Conservation (phyloP, 2,113 vertebrate species). For the Nicator chloris region DNA sequence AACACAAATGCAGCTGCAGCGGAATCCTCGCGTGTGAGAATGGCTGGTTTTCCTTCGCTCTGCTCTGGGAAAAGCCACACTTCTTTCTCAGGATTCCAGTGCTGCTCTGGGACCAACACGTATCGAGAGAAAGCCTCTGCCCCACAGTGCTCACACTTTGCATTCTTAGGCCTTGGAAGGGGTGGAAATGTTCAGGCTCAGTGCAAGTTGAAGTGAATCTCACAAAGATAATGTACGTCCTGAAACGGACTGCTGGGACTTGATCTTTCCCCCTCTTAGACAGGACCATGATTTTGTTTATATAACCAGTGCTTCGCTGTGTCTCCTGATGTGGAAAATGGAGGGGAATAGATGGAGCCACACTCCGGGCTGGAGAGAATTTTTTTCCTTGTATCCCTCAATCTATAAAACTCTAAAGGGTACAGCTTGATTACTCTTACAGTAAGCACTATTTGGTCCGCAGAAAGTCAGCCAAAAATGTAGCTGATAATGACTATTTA, state of each 20-base stretch:
- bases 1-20: constrained; percentile 49
- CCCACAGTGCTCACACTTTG: background rate
- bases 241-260: background rate
- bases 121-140: background rate
- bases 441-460: constrained; percentile 12
- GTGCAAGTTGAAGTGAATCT: background rate
- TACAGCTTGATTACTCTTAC: constrained; percentile 43
- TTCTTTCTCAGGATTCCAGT: background rate
- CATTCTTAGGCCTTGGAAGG: background rate
- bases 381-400: constrained; percentile 12
- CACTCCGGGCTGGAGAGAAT: background rate
- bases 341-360: constrained; percentile 11
- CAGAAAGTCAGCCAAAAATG: constrained; percentile 61
- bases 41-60: background rate
- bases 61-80: background rate
- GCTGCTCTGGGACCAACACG: background rate
- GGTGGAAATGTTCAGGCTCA: background rate
- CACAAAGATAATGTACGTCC: background rate
- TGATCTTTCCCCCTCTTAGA: background rate
- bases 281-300: constrained; percentile 24
- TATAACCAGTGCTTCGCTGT: background rate
- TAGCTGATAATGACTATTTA: constrained; percentile 63
- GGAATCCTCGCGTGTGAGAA: background rate
- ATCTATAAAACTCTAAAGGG: constrained; percentile 46
- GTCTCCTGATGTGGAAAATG: background rate